Evolutionary conservation across 2,113 vertebrate genomes (phyloP), one percentile per base, ranked within the genome.

Genomic region (Mola mola): DNA sequence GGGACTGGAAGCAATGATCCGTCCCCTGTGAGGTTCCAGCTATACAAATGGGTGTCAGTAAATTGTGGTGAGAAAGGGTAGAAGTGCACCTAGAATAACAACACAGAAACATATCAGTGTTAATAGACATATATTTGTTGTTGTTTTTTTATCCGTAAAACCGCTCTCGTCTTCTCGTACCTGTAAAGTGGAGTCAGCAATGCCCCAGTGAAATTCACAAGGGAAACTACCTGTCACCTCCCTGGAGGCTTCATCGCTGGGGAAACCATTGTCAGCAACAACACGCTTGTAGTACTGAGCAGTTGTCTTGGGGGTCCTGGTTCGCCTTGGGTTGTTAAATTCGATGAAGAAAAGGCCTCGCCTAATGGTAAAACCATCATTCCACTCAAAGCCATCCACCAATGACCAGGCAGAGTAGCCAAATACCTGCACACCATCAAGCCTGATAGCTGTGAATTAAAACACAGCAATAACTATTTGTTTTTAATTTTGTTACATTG

Each of bases 321-420:
- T 92, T 70, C 92, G 91, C 52, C 89, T 82, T 37, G 87, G 42
- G 4, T 92, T 91, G 28, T 72, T 88, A 70, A 97, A 95, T 75
- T 99, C 92, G 2, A 98, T 75, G 44, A 96, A 95, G 86, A 98
- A 98, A 8, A 99, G 89, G 22, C 97, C 97, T 0, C 95, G 90
- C 44, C 95, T 92, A n/a, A 88, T 82, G 19, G 58, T 88, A 68
- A 95, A 94, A 21, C 89, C 93, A 3, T 94, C 89, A 56, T 95
- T 95, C 97, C 97, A 99, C 82, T 99, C 97, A 49, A 95, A 98
- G 59, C 96, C 95, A 48, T 99, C 97, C 33, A 98, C 82, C 72
- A 99, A 89, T 3, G 96, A 96, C 97, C 97, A 99, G 50, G 94
- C 93, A 0, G 92, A 91, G 72, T 98, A 98, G 60, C 96, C 96